Conservation (phyloP, 2,888 invertebrate genomes). For the Spilosoma lubricipeda region DNA sequence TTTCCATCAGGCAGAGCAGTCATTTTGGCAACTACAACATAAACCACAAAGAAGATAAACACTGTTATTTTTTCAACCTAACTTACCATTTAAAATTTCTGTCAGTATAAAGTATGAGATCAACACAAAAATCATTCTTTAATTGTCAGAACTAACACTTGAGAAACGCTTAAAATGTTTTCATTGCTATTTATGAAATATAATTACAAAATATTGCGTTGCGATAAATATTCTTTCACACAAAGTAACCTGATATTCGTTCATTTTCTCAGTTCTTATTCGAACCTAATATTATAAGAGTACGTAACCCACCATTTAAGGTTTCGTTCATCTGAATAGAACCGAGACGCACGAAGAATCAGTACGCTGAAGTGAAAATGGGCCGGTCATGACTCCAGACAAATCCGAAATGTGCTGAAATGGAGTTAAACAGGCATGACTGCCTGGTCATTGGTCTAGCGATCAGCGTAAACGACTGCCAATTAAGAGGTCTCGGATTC, state of each 20-base stretch:
- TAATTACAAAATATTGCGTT: not conserved
- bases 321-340: not conserved
- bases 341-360: too few species aligned
- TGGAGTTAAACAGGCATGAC: too few species aligned
- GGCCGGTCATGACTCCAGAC: too few species aligned
- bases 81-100: not conserved
- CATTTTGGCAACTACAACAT: too few species aligned
- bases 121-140: constrained; percentile 5
- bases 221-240: not conserved
- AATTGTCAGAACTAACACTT: not conserved
- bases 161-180: not conserved
- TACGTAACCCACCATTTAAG: not conserved
- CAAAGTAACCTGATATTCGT: not conserved
- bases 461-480: too few species aligned
- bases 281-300: not conserved
- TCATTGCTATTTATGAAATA: not conserved
- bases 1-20: too few species aligned
- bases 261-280: not conserved
- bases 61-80: not conserved
- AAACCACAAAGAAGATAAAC: not conserved
- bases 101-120: not conserved
- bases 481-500: too few species aligned
- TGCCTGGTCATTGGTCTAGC: too few species aligned
- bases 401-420: too few species aligned
- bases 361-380: too few species aligned